Evolutionary conservation across 2,797 vertebrate species (phyloP).

Genomic region (Scomberomorus guttatus): DNA sequence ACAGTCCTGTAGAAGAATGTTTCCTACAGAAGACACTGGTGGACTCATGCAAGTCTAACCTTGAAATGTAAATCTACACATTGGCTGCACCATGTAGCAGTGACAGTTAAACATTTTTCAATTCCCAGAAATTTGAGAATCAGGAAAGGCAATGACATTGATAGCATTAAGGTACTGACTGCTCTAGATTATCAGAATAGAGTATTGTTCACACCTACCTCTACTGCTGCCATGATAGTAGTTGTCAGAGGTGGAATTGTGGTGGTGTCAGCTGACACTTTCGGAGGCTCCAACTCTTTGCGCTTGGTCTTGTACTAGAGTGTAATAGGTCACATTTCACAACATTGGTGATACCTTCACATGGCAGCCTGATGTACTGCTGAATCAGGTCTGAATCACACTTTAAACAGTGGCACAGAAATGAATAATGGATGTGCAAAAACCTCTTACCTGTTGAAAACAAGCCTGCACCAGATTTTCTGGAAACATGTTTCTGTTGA

Average conservation of each 20-base stretch:
- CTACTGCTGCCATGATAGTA: slow-evolving; percentile 73
- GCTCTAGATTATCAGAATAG: background rate
- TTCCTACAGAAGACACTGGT: background rate
- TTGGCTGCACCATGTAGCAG: too few relatives aligned
- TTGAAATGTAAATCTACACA: background rate
- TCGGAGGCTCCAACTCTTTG: slow-evolving; percentile 84
- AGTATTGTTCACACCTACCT: slow-evolving; percentile 76
- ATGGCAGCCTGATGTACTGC: accelerated
- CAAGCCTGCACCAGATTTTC: slow-evolving; percentile 98
- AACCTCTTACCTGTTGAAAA: slow-evolving; percentile 94
- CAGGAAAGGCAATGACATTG: background rate
- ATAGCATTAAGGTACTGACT: background rate
- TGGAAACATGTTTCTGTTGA: slow-evolving; percentile 97
- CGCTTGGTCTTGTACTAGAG: slow-evolving; percentile 95
- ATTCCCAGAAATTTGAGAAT: background rate
- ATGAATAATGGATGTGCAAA: background rate
- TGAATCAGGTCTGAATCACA: background rate
- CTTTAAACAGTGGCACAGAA: background rate
- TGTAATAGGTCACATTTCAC: slow-evolving; percentile 19
- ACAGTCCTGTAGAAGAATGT: background rate
- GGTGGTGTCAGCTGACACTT: slow-evolving; percentile 66
- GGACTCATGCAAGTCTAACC: background rate
- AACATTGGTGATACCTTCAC: background rate
- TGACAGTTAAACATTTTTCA: background rate
- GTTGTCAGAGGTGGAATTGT: slow-evolving; percentile 77